Evolutionary conservation across 2,888 invertebrate genomes (phyloP), one percentile per base, ranked within the genome.

Genomic region (Lampropteryx suffumata): DNA sequence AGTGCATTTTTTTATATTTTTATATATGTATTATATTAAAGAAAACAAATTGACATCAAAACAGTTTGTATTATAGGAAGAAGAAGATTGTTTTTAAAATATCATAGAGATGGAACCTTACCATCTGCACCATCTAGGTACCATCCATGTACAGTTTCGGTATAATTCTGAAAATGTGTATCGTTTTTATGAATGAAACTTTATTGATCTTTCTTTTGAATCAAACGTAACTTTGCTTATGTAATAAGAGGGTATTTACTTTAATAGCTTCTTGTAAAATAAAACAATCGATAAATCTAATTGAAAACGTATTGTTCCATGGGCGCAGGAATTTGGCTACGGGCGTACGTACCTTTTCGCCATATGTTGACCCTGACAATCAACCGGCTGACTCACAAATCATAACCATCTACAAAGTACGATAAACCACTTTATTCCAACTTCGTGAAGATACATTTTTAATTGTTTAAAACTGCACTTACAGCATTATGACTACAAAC

Each of bases 301-400:
- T 35, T 44, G 30, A 49, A 50, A 48, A 50, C 41, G 45, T 48
- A 46, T 54, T 57, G 54, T 55, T 59, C 50, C 48, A 59, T 57
- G 35, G 41, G 24, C 40, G 26, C 21, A 56, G 59, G 62, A 62
- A 59, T 62, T 61, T 55, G 61, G 61, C 59, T 46, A 57, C 32
- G 39, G n/a, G 51, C 53, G 47, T 51, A 61, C 70, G 72, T 71
- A 71, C 72, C 67, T 82, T 84, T 87, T 83, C 70, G 82, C 87
- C 88, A 89, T 87, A 84, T 86, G 87, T 79, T 84, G 88, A 86
- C 88, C 88, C 85, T 89, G 87, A 80, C 83, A 80, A 79, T 84
- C 81, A 79, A 79, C 74, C 69, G 62, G 57, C 63, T 62, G 59
- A 61, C 52, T 39, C 60, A 57, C 57, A 50, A 69, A 63, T 62